Evolutionary conservation across 2,113 vertebrate species (phyloP), one percentile per base, ranked within the genome.

Genomic region (Callorhinus ursinus): DNA sequence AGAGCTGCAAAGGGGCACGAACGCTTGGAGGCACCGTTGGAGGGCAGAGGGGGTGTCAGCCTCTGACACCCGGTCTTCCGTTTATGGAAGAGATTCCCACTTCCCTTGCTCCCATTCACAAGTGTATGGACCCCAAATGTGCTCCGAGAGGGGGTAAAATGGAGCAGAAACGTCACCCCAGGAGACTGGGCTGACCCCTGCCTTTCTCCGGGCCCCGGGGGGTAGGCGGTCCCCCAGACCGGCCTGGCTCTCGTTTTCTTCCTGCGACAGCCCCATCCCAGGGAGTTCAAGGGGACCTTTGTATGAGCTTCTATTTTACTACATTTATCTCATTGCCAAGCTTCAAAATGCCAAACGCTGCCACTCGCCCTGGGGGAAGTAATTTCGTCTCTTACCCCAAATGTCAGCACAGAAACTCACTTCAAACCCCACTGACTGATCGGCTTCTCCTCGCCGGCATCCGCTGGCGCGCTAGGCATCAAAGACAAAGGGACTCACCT

Each of bases 401-500:
- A 51, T 11, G 67, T 89, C 92, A 89, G 72, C 22, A 2, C n/a
- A 51, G 92, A 89, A 14, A 15, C 46, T 22, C 19, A 74, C 88
- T 76, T 77, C 42, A 15, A 14, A 28, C n/a, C 19, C 33, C 85
- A 1, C 57, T 1, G 24, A 33, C 55, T 2, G 57, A n/a, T 10
- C 0, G 33, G 59, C 42, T 91, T 67, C 76, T 69, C 67, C 49
- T 16, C 76, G 57, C 21, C 72, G 46, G 21, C 46, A 10, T 24
- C 2, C 7, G 13, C 28, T 1, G 8, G 3, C 3, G 10, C 4
- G 8, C 88, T n/a, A 7, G 90, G 71, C 28, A 0, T 4, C 83
- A 93, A 74, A 97, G 36, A 65, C 39, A 4, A 53, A 83, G 95
- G 92, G 16, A 42, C 76, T 84, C 85, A 1, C 97, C 97, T 91